Conservation (phyloP, 2,797 vertebrate species). For the Brachymystax lenok region DNA sequence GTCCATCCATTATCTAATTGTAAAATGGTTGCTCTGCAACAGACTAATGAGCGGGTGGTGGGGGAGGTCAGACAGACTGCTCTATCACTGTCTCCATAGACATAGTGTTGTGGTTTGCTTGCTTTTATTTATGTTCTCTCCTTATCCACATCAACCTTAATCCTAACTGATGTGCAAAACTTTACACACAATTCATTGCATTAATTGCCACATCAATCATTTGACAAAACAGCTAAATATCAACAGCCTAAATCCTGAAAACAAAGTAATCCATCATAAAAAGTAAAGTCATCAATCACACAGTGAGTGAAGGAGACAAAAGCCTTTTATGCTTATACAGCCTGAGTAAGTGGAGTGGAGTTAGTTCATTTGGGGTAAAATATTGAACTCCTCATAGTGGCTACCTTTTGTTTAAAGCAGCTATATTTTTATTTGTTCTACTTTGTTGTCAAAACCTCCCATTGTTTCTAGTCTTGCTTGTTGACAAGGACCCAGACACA, state of each 20-base stretch:
- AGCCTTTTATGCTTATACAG: background rate
- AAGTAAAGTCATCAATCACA: slow-evolving; percentile 50
- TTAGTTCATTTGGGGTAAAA: slow-evolving; percentile 47
- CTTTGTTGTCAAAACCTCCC: no score
- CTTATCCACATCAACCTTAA: slow-evolving; percentile 23
- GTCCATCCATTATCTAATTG: slow-evolving; percentile 56
- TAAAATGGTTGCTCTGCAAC: slow-evolving; percentile 44
- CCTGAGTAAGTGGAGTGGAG: slow-evolving; percentile 34
- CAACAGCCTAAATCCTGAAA: slow-evolving; percentile 31
- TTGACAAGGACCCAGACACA: no score
- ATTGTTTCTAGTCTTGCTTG: no score
- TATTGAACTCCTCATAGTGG: slow-evolving; percentile 21
- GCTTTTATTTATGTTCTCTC: slow-evolving; percentile 17
- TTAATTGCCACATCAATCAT: slow-evolving; percentile 58
- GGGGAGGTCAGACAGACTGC: slow-evolving; percentile 55
- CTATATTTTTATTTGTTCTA: background rate
- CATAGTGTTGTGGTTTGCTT: slow-evolving; percentile 47
- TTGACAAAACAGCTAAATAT: slow-evolving; percentile 43
- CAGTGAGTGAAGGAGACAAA: background rate
- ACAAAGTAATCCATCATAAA: slow-evolving; percentile 48
- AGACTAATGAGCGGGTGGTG: slow-evolving; percentile 66
- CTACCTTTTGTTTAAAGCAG: slow-evolving; percentile 6
- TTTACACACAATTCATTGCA: slow-evolving; percentile 39
- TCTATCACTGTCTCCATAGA: slow-evolving; percentile 48
- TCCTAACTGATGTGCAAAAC: slow-evolving; percentile 5